Conservation (phyloP, 2,888 invertebrate genomes). For the Brachycybe producta region DNA sequence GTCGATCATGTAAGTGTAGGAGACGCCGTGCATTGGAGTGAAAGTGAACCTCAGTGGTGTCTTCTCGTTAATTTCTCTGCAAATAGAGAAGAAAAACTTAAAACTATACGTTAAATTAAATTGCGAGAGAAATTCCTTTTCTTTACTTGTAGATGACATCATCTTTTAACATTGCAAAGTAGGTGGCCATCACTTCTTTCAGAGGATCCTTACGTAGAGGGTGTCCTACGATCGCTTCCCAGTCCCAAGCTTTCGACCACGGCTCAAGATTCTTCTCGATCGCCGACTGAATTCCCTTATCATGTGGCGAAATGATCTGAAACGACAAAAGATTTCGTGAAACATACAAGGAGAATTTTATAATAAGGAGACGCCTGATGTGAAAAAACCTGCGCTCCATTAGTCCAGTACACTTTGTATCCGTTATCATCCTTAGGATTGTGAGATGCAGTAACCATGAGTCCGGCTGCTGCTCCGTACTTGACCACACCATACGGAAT, state of each 20-base stretch:
- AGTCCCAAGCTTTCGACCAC: conserved; percentile 62
- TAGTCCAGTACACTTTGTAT: conserved; percentile 95
- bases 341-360: background rate
- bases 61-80: conserved; percentile 40
- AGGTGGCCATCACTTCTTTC: conserved; percentile 49
- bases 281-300: conserved; percentile 64
- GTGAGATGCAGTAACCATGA: conserved; percentile 92
- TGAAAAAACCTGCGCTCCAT: conserved; percentile 61
- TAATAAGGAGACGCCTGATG: background rate
- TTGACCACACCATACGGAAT: conserved; percentile 71
- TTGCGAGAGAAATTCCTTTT: background rate
- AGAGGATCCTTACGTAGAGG: conserved; percentile 54
- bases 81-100: conserved; percentile 13
- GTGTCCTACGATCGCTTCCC: conserved; percentile 42
- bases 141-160: conserved; percentile 12
- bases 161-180: conserved; percentile 46
- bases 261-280: conserved; percentile 69
- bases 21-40: conserved; percentile 97
- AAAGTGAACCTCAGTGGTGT: conserved; percentile 58
- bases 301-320: conserved; percentile 81
- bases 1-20: conserved; percentile 58
- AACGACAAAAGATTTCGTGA: conserved; percentile 15
- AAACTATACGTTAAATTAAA: background rate
- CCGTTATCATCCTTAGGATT: conserved; percentile 94
- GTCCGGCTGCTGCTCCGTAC: conserved; percentile 63